Evolutionary conservation across 2,113 vertebrate species (phyloP), one percentile per base, ranked within the genome.

Genomic region (Nycticorax nycticorax): DNA sequence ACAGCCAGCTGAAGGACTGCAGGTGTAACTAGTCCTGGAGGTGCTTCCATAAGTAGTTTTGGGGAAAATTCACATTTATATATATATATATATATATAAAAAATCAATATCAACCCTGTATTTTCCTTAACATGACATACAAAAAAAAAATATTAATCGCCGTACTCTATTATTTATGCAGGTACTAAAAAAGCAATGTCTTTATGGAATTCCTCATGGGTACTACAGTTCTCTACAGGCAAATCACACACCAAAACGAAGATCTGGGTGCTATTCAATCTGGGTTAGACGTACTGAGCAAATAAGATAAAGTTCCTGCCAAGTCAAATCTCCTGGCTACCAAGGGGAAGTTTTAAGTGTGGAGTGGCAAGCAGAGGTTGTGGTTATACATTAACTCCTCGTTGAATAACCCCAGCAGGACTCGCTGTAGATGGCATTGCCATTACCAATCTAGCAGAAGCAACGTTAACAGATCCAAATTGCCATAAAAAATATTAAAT

Each of bases 381-480:
- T 43, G 56, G 52, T 21, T 50, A 33, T 21, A 23, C 8, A 48
- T 21, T 50, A 33, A 21, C 27, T 27, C 57, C 60, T 32, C 56
- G 60, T 3, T 33, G 9, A 56, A 2, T 11, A 62, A 45, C 35
- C 87, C 56, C 62, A 62, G 32, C 16, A 48, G 52, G 56, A 66
- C 55, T 28, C 0, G 0, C 28, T 32, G 41, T 6, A 39, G 43
- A 48, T 0, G 2, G 32, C 6, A 47, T 6, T 23, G 62, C 23
- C 52, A 35, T 8, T 45, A 53, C 32, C 32, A 21, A 1, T 23
- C 23, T 12, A 59, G 30, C 18, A 45, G 50, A 41, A 74, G n/a
- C 52, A 32, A 43, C 1, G 0, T 53, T 48, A 74, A 41, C 22
- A 50, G 45, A 69, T 55, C 30, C 67, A 69, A 55, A 64, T 1